Conservation (phyloP, 2,113 vertebrate species). For the Urocitellus parryii region DNA sequence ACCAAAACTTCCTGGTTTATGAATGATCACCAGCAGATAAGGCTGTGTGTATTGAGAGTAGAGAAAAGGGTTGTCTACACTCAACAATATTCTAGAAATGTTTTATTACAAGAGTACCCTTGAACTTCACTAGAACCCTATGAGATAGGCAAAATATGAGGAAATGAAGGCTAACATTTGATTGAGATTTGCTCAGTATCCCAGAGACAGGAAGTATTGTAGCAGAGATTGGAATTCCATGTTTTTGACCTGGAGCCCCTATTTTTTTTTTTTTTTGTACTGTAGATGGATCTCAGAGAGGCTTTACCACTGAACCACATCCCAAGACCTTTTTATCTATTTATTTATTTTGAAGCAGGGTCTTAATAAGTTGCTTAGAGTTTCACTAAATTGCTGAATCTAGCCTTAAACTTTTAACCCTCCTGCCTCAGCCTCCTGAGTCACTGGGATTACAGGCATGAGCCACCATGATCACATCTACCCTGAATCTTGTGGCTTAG, state of each 20-base stretch:
- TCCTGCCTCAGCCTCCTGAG: too few relatives aligned
- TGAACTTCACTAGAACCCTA: not conserved
- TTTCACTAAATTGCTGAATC: too few relatives aligned
- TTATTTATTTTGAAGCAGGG: too few relatives aligned
- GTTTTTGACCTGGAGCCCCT: not conserved
- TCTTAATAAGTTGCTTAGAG: too few relatives aligned
- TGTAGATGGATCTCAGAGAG: not conserved
- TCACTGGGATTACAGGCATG: too few relatives aligned
- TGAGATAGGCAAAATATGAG: constrained; percentile 4
- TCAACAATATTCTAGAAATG: not conserved
- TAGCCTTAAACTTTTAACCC: too few relatives aligned
- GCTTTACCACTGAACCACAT: too few relatives aligned
- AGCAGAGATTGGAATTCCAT: constrained; percentile 13
- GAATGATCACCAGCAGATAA: not conserved
- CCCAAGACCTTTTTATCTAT: too few relatives aligned
- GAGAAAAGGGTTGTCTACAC: not conserved
- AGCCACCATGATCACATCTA: not conserved
- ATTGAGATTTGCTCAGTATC: constrained; percentile 27
- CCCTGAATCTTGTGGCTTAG: not conserved
- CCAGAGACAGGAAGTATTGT: constrained; percentile 18
- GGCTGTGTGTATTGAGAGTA: not conserved
- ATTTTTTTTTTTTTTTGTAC: not conserved
- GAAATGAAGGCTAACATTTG: not conserved
- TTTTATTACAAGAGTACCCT: not conserved
- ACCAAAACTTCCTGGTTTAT: not conserved